Evolutionary conservation across 2,113 vertebrate genomes (phyloP).

Genomic region (Machaerirhynchus nigripectus): DNA sequence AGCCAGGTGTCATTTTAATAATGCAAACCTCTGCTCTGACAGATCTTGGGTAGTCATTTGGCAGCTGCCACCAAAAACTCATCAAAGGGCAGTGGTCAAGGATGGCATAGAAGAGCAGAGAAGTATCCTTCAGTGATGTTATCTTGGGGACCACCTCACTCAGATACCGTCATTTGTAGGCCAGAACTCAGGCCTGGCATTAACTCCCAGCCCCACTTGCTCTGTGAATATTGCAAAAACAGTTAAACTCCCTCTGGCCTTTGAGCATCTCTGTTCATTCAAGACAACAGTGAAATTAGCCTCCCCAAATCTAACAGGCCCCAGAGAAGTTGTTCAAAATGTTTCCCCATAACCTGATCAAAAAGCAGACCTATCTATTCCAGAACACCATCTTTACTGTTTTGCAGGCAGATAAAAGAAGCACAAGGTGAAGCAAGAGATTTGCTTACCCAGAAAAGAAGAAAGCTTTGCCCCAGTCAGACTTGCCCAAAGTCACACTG

Average conservation of each 20-base stretch:
- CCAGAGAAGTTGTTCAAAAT: background rate
- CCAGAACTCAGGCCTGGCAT: background rate
- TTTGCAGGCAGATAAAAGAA: background rate
- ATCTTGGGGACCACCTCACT: background rate
- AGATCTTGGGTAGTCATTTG: background rate
- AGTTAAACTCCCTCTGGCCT: background rate
- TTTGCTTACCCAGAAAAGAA: background rate
- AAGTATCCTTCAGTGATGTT: accelerated
- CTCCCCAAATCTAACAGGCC: background rate
- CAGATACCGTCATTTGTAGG: background rate
- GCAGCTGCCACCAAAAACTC: background rate
- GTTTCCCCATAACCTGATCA: background rate
- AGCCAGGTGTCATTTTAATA: background rate
- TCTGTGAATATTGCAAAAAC: background rate
- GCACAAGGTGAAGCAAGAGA: background rate
- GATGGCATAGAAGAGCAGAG: background rate
- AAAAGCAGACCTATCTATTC: background rate
- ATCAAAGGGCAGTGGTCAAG: background rate
- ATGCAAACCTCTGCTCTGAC: background rate
- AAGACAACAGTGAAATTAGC: background rate
- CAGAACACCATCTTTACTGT: background rate
- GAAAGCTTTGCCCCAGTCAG: background rate
- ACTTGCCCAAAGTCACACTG: background rate
- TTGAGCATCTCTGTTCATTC: background rate
- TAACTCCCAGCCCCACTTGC: background rate